Conservation (phyloP, 2,797 vertebrate genomes). For the Danio tinwini region DNA sequence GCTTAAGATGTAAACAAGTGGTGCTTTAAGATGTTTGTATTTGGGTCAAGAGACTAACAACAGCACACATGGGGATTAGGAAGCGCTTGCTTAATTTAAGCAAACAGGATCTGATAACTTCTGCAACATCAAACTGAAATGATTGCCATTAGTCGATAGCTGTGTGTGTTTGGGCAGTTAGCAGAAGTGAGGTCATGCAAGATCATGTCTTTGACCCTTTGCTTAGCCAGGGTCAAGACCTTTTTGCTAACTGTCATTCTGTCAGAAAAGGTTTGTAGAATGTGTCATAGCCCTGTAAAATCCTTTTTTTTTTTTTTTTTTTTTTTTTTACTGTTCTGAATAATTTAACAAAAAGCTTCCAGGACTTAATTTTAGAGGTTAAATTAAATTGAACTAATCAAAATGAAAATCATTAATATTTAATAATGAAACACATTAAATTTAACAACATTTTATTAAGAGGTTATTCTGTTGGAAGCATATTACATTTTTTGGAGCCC, state of each 20-base stretch:
- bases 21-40: conserved; percentile 25
- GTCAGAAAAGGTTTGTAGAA: neutral
- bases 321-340: no score
- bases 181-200: neutral
- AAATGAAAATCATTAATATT: no score
- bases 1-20: conserved; percentile 24
- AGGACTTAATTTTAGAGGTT: no score
- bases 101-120: neutral
- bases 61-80: conserved; percentile 10
- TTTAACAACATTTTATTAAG: no score
- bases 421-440: no score
- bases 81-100: neutral
- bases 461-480: no score
- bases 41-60: conserved; percentile 20
- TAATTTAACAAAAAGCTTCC: no score
- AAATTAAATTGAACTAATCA: no score
- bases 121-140: neutral
- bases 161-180: neutral
- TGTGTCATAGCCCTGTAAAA: neutral
- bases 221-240: neutral
- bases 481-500: no score
- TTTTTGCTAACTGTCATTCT: neutral
- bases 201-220: neutral
- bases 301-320: no score
- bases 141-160: neutral